Evolutionary conservation across 2,113 vertebrate genomes (phyloP).

Genomic region (Amazona vittata): DNA sequence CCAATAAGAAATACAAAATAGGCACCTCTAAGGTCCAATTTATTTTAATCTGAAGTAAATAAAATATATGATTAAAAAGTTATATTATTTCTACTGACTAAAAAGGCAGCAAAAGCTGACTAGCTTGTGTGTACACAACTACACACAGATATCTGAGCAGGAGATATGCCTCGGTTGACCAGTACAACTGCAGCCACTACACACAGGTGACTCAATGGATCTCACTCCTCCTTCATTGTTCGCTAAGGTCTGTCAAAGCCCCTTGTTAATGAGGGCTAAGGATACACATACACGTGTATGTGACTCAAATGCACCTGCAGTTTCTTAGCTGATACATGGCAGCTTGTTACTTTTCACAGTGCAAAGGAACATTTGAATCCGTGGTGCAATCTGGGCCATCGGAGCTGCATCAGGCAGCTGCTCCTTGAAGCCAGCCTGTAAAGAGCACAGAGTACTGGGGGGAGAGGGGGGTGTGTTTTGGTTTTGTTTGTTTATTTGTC

Average conservation of each 20-base stretch:
- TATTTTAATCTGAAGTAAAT: background rate
- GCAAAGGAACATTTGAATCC: rapidly evolving
- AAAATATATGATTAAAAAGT: background rate
- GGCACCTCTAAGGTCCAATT: background rate
- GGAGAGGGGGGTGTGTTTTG: too few relatives aligned
- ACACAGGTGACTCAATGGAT: background rate
- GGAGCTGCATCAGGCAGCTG: rapidly evolving
- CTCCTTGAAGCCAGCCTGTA: background rate
- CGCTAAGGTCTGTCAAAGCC: background rate
- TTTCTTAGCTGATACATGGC: background rate
- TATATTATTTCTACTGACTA: background rate
- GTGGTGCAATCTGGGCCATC: background rate
- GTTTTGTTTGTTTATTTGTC: background rate
- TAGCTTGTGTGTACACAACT: background rate
- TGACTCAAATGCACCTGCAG: background rate
- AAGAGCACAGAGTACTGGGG: background rate
- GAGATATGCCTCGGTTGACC: background rate
- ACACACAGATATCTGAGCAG: background rate
- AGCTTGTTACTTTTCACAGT: background rate
- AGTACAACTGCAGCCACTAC: background rate
- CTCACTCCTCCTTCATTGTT: background rate
- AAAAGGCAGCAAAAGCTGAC: background rate
- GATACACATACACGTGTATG: rapidly evolving
- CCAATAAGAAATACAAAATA: background rate
- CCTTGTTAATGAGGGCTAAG: background rate